Percentiles rank a stretch among this genome's conserved stretches.
Conservation (phyloP, 2,797 vertebrate species). For the Acrocephalus scirpaceus region DNA sequence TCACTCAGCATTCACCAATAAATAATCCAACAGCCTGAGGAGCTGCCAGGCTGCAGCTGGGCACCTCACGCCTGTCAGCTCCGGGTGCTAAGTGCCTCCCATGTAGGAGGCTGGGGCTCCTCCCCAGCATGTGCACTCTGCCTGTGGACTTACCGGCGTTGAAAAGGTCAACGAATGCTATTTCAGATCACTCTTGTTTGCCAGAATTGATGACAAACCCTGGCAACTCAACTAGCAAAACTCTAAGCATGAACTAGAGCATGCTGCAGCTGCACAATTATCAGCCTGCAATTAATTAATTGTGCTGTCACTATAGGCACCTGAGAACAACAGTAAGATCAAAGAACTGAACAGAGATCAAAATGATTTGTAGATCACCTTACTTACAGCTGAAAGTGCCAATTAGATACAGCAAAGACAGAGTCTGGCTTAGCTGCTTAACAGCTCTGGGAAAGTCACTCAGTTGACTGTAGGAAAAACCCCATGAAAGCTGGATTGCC, state of each 20-base stretch:
- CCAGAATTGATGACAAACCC: neutral
- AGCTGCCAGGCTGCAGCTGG: neutral
- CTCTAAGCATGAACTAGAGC: neutral
- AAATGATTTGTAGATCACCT: constrained; percentile 58
- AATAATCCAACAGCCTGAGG: constrained; percentile 15
- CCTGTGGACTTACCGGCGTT: neutral
- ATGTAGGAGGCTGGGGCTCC: neutral
- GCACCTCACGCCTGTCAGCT: neutral
- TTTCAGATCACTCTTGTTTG: neutral
- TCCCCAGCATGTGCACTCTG: neutral
- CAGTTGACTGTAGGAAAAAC: neutral
- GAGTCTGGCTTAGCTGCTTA: neutral
- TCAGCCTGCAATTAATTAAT: constrained; percentile 50
- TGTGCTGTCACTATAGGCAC: constrained; percentile 37
- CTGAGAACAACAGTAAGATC: constrained; percentile 62
- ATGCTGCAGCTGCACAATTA: constrained; percentile 11
- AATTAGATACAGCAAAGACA: constrained; percentile 22
- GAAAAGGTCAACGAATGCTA: neutral
- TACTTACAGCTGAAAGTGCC: constrained; percentile 41
- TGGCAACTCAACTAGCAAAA: neutral
- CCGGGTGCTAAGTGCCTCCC: neutral
- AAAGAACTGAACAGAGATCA: constrained; percentile 56
- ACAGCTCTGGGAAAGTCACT: neutral
- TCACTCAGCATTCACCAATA: neutral
- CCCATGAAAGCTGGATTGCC: neutral